Conservation (phyloP, 2,888 invertebrate species). For the Dryococelus australis region DNA sequence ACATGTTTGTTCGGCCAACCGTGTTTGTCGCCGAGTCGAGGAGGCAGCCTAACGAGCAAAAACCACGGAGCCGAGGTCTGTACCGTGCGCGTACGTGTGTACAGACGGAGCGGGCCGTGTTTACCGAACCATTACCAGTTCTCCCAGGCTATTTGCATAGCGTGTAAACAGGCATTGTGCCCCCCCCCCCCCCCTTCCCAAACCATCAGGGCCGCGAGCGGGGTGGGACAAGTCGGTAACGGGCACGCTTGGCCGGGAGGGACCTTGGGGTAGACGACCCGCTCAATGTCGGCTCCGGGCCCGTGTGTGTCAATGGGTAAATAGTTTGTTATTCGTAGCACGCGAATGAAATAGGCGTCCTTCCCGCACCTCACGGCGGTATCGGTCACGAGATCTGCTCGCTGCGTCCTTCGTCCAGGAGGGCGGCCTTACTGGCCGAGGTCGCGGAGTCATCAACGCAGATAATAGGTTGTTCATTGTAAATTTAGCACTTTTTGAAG, state of each 20-base stretch:
- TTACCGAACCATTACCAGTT: not conserved
- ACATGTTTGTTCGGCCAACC: not conserved
- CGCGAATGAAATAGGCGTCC: too few species aligned
- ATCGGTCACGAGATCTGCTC: too few species aligned
- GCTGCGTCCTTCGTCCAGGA: too few species aligned
- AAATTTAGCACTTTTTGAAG: too few species aligned
- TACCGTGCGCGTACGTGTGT: not conserved
- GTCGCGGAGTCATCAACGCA: too few species aligned
- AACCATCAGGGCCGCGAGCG: too few species aligned
- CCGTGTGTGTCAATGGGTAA: not conserved
- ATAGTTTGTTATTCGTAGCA: not conserved
- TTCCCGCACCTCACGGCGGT: too few species aligned
- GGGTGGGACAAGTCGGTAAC: not conserved
- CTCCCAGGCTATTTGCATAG: not conserved
- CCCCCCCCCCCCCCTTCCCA: too few species aligned
- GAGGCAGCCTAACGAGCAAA: not conserved
- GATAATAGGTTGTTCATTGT: too few species aligned
- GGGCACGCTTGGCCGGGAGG: not conserved
- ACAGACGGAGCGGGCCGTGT: not conserved
- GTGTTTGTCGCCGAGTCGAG: not conserved
- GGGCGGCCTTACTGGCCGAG: too few species aligned
- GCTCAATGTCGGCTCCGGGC: not conserved
- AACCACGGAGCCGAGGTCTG: not conserved
- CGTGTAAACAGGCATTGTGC: conserved; percentile 4
- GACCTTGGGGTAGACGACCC: not conserved